Evolutionary conservation across 1,140 invertebrate genomes (phyloP), one percentile per base, ranked within the genome.

Genomic region (Achatina immaculata): DNA sequence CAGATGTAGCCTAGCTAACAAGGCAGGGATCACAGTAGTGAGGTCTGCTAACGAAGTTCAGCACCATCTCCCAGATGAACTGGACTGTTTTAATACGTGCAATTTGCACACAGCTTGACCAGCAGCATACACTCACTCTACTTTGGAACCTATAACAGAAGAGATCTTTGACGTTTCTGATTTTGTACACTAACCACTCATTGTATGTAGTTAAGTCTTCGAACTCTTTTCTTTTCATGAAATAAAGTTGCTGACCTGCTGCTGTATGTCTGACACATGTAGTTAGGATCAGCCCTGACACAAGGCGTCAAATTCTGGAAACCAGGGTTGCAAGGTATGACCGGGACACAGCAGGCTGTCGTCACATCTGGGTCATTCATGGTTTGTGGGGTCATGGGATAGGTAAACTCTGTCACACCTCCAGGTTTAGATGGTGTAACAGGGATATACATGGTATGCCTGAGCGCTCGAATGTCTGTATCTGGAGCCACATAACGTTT

Each of bases 281-380:
- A 43, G 21, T 45, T 43, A 96, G 95, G 36, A 95, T 96, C 91
- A 95, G 97, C 88, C 96, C 97, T 90, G 92, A 73, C 28, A 34
- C 28, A 0, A 14, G 96, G 78, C 92, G 96, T 38, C 95, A 97
- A 88, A 92, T 97, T 62, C 89, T 97, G 36, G 96, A 97, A 79
- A 96, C 96, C 6, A 92, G 96, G 77, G 91, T 97, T 78, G 95
- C 96, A 51, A 95, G 95, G 87, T 94, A 97, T 40, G 92, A 94
- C 85, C 95, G 95, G 69, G 9, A 80, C 78, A 58, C 78, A 72
- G 38, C 78, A 80, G 3, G 78, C 78, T 24, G 78, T 71, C 0
- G 76, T 78, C 76, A 78, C 62, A 68, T 78, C 76, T 40, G 76
- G 76, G 4, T 78, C 58, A 66, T 40, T 40, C 36, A 78, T 40